Evolutionary conservation across 2,113 vertebrate species (phyloP).

Genomic region (Synodontis membranacea): DNA sequence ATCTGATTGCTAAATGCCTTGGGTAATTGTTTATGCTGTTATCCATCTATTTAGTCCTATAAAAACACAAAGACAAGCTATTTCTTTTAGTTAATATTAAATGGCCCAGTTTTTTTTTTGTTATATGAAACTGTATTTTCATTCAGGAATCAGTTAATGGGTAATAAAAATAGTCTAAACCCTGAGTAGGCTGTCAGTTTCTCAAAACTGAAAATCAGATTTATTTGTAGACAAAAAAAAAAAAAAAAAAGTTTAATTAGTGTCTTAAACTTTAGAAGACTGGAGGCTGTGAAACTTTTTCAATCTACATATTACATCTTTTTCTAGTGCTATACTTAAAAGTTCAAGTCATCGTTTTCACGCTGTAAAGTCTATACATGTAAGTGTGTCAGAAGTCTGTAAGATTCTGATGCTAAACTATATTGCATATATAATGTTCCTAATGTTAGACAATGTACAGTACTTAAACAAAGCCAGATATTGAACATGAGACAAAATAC

Average conservation of each 20-base stretch:
- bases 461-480: background rate
- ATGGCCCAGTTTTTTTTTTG: slow-evolving; percentile 32
- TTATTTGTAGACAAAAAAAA: background rate
- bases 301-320: background rate
- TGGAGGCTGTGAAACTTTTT: background rate
- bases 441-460: background rate
- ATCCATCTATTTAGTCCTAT: slow-evolving; percentile 16
- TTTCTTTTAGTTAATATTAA: slow-evolving; percentile 12
- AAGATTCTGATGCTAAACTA: background rate
- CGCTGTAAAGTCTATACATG: background rate
- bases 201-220: background rate
- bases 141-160: slow-evolving; percentile 61
- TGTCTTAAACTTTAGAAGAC: background rate
- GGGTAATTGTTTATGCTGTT: slow-evolving; percentile 44
- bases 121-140: slow-evolving; percentile 1
- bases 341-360: background rate
- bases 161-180: slow-evolving; percentile 88
- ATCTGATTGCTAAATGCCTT: slow-evolving; percentile 45
- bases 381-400: background rate
- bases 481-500: background rate
- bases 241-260: background rate
- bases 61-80: slow-evolving; percentile 29
- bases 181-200: slow-evolving; percentile 79
- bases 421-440: background rate
- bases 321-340: background rate